A percentile compares a stretch with the other conserved stretches of the same genome.
Evolutionary conservation across 2,113 vertebrate species (phyloP).

Genomic region (Serilophus lunatus): DNA sequence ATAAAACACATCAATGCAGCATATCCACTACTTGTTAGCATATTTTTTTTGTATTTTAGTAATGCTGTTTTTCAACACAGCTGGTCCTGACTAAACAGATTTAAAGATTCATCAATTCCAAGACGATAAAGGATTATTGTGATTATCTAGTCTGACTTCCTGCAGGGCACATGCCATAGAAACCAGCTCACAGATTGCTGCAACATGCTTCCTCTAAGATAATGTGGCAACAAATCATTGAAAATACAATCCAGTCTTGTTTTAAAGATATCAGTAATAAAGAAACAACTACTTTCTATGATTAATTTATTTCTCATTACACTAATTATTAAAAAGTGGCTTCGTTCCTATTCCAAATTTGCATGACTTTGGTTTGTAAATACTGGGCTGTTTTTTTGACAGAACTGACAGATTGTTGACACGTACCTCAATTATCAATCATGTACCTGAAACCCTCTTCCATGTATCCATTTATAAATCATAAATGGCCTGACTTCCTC

Average conservation of each 20-base stretch:
- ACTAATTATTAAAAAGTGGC: neutral
- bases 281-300: neutral
- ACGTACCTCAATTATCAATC: neutral
- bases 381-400: neutral
- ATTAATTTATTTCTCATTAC: neutral
- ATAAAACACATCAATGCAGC: neutral
- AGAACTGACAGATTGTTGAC: neutral
- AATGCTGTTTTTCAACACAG: conserved; percentile 42
- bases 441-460: neutral
- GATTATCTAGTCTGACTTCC: conserved; percentile 47
- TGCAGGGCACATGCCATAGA: conserved; percentile 20
- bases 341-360: neutral
- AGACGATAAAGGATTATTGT: conserved; percentile 57
- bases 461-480: neutral
- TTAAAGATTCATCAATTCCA: conserved; percentile 52
- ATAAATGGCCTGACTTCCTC: neutral
- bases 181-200: conserved; percentile 25
- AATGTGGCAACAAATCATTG: neutral
- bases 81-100: conserved; percentile 61
- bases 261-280: neutral
- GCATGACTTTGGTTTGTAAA: neutral
- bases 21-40: neutral
- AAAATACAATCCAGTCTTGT: neutral
- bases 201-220: neutral
- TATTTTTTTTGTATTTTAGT: neutral